These are phyloP conservation scores for Dasypolia templi DNA, from an alignment of 2,888 invertebrate genomes.

Conservation along the genomic window DNA sequence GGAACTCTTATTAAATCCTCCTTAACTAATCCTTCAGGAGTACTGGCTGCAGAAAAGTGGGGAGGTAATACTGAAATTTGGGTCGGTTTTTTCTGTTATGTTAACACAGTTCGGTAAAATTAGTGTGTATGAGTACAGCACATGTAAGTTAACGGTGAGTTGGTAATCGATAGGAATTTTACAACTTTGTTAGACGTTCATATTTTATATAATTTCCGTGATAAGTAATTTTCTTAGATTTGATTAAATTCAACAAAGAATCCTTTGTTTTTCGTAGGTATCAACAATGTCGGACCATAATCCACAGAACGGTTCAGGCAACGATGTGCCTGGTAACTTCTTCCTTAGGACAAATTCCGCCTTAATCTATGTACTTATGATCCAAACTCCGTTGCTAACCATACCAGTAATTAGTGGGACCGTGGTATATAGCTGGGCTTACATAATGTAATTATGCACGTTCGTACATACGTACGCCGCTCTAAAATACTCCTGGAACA, in stretches of 20 bases:
- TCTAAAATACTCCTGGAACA: conserved; percentile 87
- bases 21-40: conserved; percentile 87
- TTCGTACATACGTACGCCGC: conserved; percentile 83
- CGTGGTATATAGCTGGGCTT: conserved; percentile 84
- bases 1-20: conserved; percentile 89
- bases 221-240: background rate
- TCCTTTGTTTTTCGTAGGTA: too few species aligned
- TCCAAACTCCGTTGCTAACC: conserved; percentile 71
- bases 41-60: conserved; percentile 76
- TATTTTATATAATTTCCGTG: background rate
- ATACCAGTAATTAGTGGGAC: conserved; percentile 87
- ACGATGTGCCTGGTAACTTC: background rate
- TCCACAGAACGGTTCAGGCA: background rate
- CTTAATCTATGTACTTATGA: conserved; percentile 17
- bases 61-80: background rate
- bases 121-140: background rate
- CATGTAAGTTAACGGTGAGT: background rate
- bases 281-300: background rate
- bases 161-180: background rate
- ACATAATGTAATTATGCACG: conserved; percentile 89
- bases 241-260: background rate
- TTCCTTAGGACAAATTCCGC: conserved; percentile 19
- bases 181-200: background rate
- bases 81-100: background rate
- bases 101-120: background rate